These are phyloP conservation scores for Centropus unirufus DNA, from an alignment of 2,113 vertebrate genomes.

Conservation along the genomic window DNA sequence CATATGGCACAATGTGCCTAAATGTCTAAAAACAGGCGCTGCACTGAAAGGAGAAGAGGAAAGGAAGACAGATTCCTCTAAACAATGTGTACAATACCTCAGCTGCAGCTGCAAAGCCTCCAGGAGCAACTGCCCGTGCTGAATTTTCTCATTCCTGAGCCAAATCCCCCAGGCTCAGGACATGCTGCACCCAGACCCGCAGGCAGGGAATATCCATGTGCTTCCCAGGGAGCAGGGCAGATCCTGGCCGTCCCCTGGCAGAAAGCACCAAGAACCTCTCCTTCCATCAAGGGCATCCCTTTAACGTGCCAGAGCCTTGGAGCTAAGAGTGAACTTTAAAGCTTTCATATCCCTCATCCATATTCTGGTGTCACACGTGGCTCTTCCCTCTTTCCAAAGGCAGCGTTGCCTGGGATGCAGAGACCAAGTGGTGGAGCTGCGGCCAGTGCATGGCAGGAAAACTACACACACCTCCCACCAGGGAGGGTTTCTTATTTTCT, in stretches of 20 bases:
- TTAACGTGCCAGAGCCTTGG: accelerated
- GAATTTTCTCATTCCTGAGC: neutral
- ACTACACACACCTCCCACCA: neutral
- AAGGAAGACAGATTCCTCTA: neutral
- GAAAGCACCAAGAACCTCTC: neutral
- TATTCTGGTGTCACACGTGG: accelerated
- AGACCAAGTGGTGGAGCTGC: accelerated
- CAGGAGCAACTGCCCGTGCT: neutral
- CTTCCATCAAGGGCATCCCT: accelerated
- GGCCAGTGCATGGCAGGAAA: accelerated
- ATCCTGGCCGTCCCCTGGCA: neutral
- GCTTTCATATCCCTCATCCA: accelerated
- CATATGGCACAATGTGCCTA: conserved; percentile 57
- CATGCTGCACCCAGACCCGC: accelerated
- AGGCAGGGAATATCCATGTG: accelerated
- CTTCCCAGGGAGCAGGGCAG: neutral
- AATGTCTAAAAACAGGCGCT: conserved; percentile 28
- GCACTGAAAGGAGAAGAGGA: neutral
- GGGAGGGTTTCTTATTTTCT: neutral
- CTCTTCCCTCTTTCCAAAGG: neutral
- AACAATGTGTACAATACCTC: neutral
- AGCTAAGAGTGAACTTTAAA: accelerated
- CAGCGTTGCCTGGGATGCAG: accelerated
- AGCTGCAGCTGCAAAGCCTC: neutral
- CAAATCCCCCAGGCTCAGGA: accelerated